Conservation (phyloP, 2,113 vertebrate genomes). For the Arizona elegans region DNA sequence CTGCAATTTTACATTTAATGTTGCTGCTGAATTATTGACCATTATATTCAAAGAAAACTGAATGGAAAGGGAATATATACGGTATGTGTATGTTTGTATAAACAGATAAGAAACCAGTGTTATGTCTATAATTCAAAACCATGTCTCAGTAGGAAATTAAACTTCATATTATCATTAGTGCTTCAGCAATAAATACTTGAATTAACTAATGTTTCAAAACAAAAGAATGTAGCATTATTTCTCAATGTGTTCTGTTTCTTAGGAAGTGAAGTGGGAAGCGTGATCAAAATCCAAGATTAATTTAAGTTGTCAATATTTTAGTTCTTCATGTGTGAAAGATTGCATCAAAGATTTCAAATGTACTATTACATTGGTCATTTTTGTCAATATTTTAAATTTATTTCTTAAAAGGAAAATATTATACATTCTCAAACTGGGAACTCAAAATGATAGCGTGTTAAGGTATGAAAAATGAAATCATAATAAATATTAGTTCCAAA, state of each 20-base stretch:
- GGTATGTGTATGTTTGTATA: background rate
- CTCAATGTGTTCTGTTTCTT: background rate
- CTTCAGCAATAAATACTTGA: background rate
- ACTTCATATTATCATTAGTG: background rate
- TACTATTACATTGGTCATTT: background rate
- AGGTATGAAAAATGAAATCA: background rate
- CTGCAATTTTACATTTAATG: background rate
- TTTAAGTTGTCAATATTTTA: conserved; percentile 6
- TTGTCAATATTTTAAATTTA: background rate
- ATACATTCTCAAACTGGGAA: conserved; percentile 27
- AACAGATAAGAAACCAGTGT: background rate
- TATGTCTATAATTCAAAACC: background rate
- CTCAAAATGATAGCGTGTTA: background rate
- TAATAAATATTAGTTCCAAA: background rate
- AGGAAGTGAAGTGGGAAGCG: background rate
- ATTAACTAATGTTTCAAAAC: background rate
- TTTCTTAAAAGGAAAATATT: background rate
- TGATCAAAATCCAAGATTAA: background rate
- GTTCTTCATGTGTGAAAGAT: background rate
- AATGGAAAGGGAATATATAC: background rate
- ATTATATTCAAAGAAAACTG: background rate
- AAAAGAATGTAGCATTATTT: background rate
- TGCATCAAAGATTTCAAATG: background rate
- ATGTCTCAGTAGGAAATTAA: background rate
- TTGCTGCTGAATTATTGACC: background rate